Percentiles rank a stretch among this genome's conserved stretches.
Conservation (phyloP, 2,797 vertebrate genomes). For the Acestrorhynchus altus region DNA sequence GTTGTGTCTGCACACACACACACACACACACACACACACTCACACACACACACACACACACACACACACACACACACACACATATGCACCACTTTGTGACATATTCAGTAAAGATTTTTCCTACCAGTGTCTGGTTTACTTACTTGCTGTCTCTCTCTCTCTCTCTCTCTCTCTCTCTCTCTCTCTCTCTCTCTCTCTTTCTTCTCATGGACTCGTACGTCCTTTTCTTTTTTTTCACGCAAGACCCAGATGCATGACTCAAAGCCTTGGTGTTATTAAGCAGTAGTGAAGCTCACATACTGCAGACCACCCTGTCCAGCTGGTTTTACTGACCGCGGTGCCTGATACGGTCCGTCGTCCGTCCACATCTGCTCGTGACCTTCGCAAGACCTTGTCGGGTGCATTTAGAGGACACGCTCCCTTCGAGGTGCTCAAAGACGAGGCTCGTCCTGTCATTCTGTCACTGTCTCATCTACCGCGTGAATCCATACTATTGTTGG, state of each 20-base stretch:
- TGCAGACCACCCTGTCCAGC: slow-evolving; percentile 4
- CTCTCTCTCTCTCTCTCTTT: slow-evolving; percentile 2
- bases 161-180: slow-evolving; percentile 1
- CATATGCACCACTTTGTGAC: slow-evolving; percentile 24
- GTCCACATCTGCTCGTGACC: not conserved
- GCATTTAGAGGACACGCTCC: slow-evolving; percentile 14
- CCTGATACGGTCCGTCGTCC: not conserved
- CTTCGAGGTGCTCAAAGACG: not conserved
- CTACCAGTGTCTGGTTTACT: slow-evolving; percentile 8
- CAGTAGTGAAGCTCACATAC: slow-evolving; percentile 42
- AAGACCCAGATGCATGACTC: slow-evolving; percentile 27
- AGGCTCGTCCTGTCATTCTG: not conserved
- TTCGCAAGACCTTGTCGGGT: not conserved
- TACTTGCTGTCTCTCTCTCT: not conserved
- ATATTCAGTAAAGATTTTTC: slow-evolving; percentile 54
- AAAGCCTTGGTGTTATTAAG: slow-evolving; percentile 50
- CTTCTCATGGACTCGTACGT: slow-evolving; percentile 38
- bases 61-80: slow-evolving; percentile 12
- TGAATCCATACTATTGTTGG: not conserved
- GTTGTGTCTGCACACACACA: slow-evolving; percentile 18
- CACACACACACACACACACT: not conserved
- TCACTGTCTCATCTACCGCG: not conserved
- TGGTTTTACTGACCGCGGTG: not conserved
- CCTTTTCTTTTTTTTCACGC: slow-evolving; percentile 19
- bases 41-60: slow-evolving; percentile 2